Evolutionary conservation across 2,113 vertebrate genomes (phyloP).

Genomic region (Phaetusa simplex): DNA sequence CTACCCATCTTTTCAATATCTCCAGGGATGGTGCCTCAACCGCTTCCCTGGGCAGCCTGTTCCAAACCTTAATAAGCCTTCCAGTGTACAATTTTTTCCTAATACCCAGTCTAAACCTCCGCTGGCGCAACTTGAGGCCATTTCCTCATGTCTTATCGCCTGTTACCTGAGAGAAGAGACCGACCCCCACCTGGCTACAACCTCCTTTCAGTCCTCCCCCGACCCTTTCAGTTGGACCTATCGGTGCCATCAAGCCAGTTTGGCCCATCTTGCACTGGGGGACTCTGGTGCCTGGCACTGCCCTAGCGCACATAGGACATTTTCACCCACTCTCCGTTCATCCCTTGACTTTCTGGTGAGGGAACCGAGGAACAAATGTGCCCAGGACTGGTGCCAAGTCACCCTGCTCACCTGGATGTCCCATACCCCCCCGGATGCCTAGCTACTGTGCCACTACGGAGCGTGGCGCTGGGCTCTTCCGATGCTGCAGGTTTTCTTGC

Average conservation of each 20-base stretch:
- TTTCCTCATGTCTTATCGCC: too few relatives aligned
- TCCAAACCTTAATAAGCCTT: too few relatives aligned
- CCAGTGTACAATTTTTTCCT: too few relatives aligned
- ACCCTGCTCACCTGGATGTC: background rate
- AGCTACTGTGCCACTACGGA: accelerated
- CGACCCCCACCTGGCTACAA: too few relatives aligned
- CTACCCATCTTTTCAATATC: too few relatives aligned
- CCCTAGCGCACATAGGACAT: accelerated
- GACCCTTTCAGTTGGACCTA: too few relatives aligned
- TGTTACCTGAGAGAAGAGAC: too few relatives aligned
- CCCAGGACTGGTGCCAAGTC: background rate
- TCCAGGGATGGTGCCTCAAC: too few relatives aligned
- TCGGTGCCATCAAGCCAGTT: background rate
- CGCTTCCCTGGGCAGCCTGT: too few relatives aligned
- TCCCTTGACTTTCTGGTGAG: background rate
- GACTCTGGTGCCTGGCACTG: background rate
- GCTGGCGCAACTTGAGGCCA: too few relatives aligned
- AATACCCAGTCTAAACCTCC: too few relatives aligned
- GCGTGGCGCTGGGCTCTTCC: accelerated
- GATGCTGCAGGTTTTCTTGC: background rate
- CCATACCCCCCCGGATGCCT: accelerated
- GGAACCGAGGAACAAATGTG: accelerated
- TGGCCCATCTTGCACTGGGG: background rate
- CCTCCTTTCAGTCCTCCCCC: too few relatives aligned
- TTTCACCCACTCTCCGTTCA: accelerated